Evolutionary conservation across 2,888 invertebrate genomes (phyloP).

Genomic region (Machimus rusticus): DNA sequence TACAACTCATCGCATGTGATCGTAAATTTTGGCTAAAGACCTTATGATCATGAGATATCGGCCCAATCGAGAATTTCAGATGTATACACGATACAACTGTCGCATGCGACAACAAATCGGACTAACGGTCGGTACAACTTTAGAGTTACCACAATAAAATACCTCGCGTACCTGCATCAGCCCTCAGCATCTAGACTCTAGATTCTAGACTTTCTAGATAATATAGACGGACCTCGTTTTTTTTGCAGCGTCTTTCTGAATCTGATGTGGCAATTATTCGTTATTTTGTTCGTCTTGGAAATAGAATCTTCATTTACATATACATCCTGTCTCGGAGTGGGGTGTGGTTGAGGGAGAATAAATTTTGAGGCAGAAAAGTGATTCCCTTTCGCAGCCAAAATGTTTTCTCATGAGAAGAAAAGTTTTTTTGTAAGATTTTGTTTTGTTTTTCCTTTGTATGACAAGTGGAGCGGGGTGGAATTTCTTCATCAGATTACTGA

Average conservation of each 20-base stretch:
- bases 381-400: constrained; percentile 17
- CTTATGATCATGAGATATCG: too few relatives aligned
- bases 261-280: constrained; percentile 24
- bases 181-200: background rate
- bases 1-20: too few relatives aligned
- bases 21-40: too few relatives aligned
- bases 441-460: constrained; percentile 24
- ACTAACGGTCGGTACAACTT: too few relatives aligned
- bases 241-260: background rate
- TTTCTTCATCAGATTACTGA: constrained; percentile 25
- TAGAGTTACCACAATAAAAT: constrained; percentile 2
- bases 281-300: constrained; percentile 10
- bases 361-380: background rate
- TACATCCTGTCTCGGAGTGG: background rate
- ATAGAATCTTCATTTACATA: constrained; percentile 14
- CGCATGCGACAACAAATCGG: too few relatives aligned
- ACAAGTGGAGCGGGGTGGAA: constrained; percentile 33
- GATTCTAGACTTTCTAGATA: background rate
- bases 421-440: background rate
- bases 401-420: constrained; percentile 8
- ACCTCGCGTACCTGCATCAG: background rate
- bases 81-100: too few relatives aligned
- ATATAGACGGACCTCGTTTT: background rate
- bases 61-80: too few relatives aligned
- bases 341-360: background rate